Evolutionary conservation across 2,888 invertebrate genomes (phyloP), one percentile per base, ranked within the genome.

Genomic region (Cosmia trapezina): DNA sequence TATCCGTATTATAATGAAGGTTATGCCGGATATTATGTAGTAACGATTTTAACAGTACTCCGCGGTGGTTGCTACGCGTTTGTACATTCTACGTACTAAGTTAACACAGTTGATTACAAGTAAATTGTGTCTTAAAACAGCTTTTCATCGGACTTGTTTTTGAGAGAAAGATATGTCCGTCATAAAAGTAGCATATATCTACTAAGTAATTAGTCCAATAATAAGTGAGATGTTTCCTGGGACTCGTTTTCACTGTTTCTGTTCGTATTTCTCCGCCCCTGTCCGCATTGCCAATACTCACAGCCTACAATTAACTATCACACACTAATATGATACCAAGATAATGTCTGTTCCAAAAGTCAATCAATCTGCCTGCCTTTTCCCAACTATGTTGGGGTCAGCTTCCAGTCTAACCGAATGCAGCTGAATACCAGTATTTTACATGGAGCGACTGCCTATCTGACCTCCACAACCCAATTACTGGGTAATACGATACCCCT

Each of bases 1-100:
- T 83, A 74, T 49, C 41, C 47, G 19, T 57, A 74, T 41, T 57
- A 74, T 41, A 41, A 61, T 72, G 57, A 72, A 72, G 56, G 64
- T 70, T 72, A 51, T 62, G n/a, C 37, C 41, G 33, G 61, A 51
- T 70, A 73, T 67, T 75, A 57, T 57, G 28, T 45, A 69, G 54
- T 45, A 71, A 61, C 17, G 4, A 54, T 54, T 62, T 68, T 59
- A 56, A 53, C 47, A 47, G n/a, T 62, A 53, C 74, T 41, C 22
- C n/a, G n/a, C n/a, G n/a, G n/a, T 17, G 22, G 41, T 72, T 56
- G 12, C 28, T 60, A 37, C 33, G 49, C 41, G 53, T 28, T 53
- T 22, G 5, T 54, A 56, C 22, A n/a, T 12, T 41, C 12, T n/a
- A 33, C 14, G 14, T 51, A 51, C 22, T 12, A 33, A 65, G 17